phyloP scores from a whole-genome alignment of 2,888 invertebrate species.

The Agriopis leucophaearia region DNA sequence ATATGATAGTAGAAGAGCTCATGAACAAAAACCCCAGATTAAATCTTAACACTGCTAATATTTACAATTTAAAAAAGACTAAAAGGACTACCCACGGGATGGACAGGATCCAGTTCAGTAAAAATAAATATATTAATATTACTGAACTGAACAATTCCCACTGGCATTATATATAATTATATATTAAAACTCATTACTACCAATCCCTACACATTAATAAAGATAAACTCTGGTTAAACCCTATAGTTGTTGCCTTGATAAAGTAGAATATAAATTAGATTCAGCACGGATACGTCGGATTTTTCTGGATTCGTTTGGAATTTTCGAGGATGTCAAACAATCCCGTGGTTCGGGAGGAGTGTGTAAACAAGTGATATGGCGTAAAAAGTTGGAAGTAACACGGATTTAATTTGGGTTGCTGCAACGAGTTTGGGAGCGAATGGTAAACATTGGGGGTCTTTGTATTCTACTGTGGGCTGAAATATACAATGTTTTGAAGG shows the following conservation, averaged over 20 bases:
- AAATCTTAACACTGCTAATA: no score
- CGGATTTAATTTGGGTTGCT: slow-evolving; percentile 40
- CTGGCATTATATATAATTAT: no score
- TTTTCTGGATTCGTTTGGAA: slow-evolving; percentile 33
- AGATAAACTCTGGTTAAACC: neutral
- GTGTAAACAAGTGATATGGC: slow-evolving; percentile 44
- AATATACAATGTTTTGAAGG: neutral
- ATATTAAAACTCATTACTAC: no score
- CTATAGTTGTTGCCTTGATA: slow-evolving; percentile 17
- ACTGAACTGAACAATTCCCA: no score
- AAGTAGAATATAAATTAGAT: slow-evolving; percentile 47
- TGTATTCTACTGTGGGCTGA: neutral
- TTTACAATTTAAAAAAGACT: no score
- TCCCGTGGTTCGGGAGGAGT: slow-evolving; percentile 38
- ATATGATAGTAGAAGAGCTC: no score
- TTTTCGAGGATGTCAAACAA: slow-evolving; percentile 38
- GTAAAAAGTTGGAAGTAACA: slow-evolving; percentile 43
- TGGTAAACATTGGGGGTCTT: slow-evolving; percentile 20
- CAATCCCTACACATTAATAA: neutral
- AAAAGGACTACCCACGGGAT: no score
- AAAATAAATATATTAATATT: no score
- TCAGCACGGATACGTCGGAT: slow-evolving; percentile 40
- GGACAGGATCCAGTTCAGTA: no score
- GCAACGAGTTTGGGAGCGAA: slow-evolving; percentile 38
- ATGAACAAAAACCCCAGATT: no score